Conservation (phyloP, 2,888 invertebrate species). For the Pyrgus malvae region DNA sequence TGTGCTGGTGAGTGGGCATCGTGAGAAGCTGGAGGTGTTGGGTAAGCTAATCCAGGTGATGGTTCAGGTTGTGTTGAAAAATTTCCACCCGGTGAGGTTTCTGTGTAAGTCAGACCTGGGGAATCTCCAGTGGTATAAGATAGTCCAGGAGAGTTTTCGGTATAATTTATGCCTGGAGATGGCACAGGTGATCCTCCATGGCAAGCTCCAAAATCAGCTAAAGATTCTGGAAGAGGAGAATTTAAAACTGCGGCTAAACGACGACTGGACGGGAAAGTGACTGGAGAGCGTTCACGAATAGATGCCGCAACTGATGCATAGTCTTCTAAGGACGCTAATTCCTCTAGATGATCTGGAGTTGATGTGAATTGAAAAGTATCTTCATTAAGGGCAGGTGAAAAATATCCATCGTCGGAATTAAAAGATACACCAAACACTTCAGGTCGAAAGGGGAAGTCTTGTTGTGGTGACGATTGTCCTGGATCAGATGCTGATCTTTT, state of each 20-base stretch:
- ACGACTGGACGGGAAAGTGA: constrained; percentile 85
- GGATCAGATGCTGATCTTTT: constrained; percentile 89
- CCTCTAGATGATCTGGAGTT: constrained; percentile 84
- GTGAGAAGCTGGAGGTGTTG: constrained; percentile 94
- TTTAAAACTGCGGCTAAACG: constrained; percentile 89
- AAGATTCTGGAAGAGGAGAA: constrained; percentile 89
- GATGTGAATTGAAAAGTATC: constrained; percentile 87
- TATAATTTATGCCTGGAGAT: constrained; percentile 78
- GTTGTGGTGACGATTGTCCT: constrained; percentile 82
- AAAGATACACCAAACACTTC: constrained; percentile 84
- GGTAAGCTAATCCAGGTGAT: constrained; percentile 90
- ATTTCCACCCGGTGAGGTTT: constrained; percentile 65
- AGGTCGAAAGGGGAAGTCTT: constrained; percentile 82
- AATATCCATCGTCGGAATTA: constrained; percentile 84
- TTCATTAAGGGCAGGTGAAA: constrained; percentile 86
- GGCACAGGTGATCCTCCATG: constrained; percentile 81
- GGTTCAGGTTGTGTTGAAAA: constrained; percentile 69
- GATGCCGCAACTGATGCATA: constrained; percentile 82
- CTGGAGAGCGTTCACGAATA: constrained; percentile 81
- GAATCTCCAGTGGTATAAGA: constrained; percentile 88
- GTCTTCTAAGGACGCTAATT: constrained; percentile 83
- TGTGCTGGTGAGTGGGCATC: constrained; percentile 87
- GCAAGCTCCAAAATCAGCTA: constrained; percentile 92
- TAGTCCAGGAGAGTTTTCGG: constrained; percentile 83
- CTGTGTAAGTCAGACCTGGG: constrained; percentile 65